Evolutionary conservation across 2,113 vertebrate genomes (phyloP), one percentile per base, ranked within the genome.

Genomic region (Bettongia penicillata): DNA sequence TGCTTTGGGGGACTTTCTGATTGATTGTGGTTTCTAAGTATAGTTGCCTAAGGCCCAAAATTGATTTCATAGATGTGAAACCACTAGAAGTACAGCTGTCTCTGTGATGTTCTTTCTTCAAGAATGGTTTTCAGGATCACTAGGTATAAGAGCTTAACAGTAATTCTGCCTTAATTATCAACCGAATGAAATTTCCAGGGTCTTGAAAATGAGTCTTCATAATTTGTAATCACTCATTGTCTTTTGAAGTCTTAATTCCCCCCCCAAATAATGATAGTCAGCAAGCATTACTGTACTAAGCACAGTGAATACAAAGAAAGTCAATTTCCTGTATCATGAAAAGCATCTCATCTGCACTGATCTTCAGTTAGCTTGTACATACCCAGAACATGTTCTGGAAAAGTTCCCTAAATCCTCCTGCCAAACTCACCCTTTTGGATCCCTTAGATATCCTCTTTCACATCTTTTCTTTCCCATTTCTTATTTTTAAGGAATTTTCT

Each of bases 161-260:
- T 28, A 53, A 51, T 26, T 22, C 48, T 48, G 26, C 19, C 47
- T 91, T 95, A 23, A 90, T 37, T 43, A 24, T 23, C 51, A n/a
- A 48, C 22, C 23, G 37, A 49, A 31, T 90, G 47, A 26, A 93
- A 90, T 4, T 90, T 3, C 10, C 28, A 0, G 14, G 55, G 31
- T 22, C 68, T 92, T 94, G 37, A 91, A 94, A 94, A 51, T 23
- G 31, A 95, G 90, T 53, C 91, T 8, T 28, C 77, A 53, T 55
- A 53, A 28, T 68, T 68, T 68, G 14, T 68, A 68, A 37, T 68
- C 31, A 31, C 31, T 68, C 3, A 61, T 31, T 12, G 11, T 61
- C 55, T 61, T 68, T 14, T 8, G 53, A 11, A 11, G 28, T 31
- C 57, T 68, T 68, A 68, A 68, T 37, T 14, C 37, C 26, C 14